Percentiles rank a stretch among this genome's conserved stretches.
Evolutionary conservation across 2,888 invertebrate species (phyloP).

Genomic region (Patella ulyssiponensis): DNA sequence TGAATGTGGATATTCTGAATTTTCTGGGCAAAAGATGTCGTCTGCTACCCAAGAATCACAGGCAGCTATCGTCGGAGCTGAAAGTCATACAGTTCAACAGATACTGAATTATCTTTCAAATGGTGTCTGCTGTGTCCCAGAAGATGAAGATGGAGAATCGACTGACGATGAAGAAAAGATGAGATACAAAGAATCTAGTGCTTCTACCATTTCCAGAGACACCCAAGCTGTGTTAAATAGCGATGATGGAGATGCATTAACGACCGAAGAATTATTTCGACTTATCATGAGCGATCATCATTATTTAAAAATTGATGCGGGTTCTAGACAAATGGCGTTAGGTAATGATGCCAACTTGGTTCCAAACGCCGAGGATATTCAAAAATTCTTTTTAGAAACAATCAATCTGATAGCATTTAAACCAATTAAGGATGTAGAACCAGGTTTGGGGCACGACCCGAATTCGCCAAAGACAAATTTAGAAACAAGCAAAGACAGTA

Average conservation of each 20-base stretch:
- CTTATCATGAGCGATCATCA: constrained; percentile 19
- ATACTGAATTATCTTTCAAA: background rate
- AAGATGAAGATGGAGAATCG: no score
- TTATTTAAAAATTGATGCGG: constrained; percentile 15
- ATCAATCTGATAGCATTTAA: constrained; percentile 47
- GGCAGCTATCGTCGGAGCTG: background rate
- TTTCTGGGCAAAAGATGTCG: no score
- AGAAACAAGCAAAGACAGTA: no score
- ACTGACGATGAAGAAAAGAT: no score
- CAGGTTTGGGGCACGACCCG: background rate
- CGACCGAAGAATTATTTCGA: constrained; percentile 20
- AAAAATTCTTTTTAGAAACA: constrained; percentile 49
- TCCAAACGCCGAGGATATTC: constrained; percentile 49
- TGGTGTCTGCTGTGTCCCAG: no score
- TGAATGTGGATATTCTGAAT: no score
- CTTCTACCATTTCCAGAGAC: no score
- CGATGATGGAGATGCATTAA: background rate
- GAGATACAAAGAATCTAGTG: no score
- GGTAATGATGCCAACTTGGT: constrained; percentile 15
- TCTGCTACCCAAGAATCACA: no score
- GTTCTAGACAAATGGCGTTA: background rate
- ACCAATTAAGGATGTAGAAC: constrained; percentile 32
- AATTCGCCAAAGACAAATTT: no score
- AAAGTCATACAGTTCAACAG: background rate
- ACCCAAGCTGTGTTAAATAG: no score